phyloP scores from a whole-genome alignment of 2,113 vertebrate species.

The Chrysemys picta region DNA sequence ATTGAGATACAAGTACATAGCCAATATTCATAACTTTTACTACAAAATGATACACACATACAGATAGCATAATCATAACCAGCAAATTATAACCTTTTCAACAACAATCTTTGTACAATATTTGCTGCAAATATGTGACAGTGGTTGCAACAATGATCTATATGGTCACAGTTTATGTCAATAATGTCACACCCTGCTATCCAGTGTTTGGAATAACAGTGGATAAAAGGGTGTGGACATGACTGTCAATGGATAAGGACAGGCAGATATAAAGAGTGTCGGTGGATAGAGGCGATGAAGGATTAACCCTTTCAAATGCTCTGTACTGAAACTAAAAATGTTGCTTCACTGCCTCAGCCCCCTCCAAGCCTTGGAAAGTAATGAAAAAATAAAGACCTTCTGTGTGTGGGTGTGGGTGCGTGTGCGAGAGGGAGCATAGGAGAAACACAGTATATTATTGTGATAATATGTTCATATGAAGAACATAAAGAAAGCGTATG shows the following conservation, averaged over 20 bases:
- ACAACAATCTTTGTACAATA: too few species aligned
- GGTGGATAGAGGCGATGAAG: not conserved
- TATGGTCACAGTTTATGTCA: too few species aligned
- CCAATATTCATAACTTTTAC: too few species aligned
- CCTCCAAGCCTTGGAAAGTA: not conserved
- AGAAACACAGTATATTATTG: not conserved
- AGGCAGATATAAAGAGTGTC: not conserved
- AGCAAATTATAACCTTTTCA: too few species aligned
- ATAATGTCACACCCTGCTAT: not conserved
- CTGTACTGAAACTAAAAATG: not conserved
- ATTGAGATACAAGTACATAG: too few species aligned
- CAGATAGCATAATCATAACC: too few species aligned
- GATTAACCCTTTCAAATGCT: not conserved
- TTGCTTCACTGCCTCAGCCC: not conserved
- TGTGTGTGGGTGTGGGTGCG: too few species aligned
- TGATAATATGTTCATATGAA: not conserved
- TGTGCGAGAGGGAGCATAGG: not conserved
- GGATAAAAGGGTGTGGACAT: not conserved
- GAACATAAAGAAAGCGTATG: not conserved
- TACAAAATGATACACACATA: too few species aligned
- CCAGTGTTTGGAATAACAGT: not conserved
- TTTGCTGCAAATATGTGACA: too few species aligned
- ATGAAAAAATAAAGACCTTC: not conserved
- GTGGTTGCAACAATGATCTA: too few species aligned
- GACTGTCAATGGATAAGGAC: not conserved